A percentile compares a stretch with the other conserved stretches of the same genome.
Conservation (phyloP, 1,140 invertebrate species). For the Sweltsa coloradensis region DNA sequence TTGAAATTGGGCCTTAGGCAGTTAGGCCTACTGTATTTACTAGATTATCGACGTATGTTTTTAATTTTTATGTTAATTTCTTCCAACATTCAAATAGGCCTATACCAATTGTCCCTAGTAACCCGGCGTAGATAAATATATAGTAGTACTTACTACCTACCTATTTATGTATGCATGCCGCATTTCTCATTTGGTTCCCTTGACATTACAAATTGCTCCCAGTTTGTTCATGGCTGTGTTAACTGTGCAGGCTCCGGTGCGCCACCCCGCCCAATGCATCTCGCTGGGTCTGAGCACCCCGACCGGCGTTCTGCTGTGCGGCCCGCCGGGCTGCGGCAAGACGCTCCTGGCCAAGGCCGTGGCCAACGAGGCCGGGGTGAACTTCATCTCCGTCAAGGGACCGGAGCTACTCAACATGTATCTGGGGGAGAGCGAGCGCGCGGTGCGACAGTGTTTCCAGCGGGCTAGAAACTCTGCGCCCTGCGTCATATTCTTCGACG, state of each 20-base stretch:
- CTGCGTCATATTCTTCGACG: constrained; percentile 99
- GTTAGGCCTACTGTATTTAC: too few species aligned
- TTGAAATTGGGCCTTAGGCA: too few species aligned
- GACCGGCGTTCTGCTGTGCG: constrained; percentile 82
- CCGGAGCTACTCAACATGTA: constrained; percentile 97
- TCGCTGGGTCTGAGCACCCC: constrained; percentile 63
- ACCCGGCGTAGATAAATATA: too few species aligned
- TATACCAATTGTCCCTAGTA: too few species aligned
- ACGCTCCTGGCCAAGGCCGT: constrained; percentile 87
- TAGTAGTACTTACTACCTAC: too few species aligned
- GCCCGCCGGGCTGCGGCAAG: constrained; percentile 91
- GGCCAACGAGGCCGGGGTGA: constrained; percentile 91
- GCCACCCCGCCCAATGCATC: constrained; percentile 66
- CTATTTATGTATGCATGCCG: too few species aligned
- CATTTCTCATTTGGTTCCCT: too few species aligned
- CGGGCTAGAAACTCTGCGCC: constrained; percentile 88
- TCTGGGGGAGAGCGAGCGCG: constrained; percentile 96
- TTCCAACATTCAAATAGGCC: too few species aligned
- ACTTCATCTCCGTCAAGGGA: constrained; percentile 95
- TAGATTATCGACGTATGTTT: too few species aligned
- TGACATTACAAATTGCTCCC: too few species aligned
- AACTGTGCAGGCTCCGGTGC: constrained; percentile 74
- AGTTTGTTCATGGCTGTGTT: too few species aligned
- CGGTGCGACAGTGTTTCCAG: constrained; percentile 88
- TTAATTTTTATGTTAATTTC: too few species aligned